These are phyloP conservation scores for Chydorus sphaericus DNA, from an alignment of 2,888 invertebrate species.

Conservation along the genomic window DNA sequence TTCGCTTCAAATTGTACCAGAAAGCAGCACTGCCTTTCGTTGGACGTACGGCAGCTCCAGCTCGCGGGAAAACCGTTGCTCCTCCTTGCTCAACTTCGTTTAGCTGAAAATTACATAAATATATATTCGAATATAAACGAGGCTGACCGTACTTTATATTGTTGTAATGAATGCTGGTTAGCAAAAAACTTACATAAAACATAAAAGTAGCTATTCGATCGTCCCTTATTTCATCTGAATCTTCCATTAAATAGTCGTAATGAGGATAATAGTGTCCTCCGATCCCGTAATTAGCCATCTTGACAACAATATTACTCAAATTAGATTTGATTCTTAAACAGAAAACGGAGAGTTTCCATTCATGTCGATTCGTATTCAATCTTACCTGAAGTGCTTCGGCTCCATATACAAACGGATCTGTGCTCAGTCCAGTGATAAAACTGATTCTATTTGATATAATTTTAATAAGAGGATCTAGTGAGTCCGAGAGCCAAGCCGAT, in stretches of 20 bases:
- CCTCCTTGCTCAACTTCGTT: slow-evolving; percentile 23
- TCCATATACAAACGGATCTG: slow-evolving; percentile 20
- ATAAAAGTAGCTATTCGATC: slow-evolving; percentile 16
- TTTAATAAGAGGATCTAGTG: slow-evolving; percentile 20
- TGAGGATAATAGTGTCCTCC: slow-evolving; percentile 34
- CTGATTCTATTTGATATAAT: slow-evolving; percentile 22
- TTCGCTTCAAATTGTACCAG: slow-evolving; percentile 32
- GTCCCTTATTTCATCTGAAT: slow-evolving; percentile 20
- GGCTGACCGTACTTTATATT: too few species aligned
- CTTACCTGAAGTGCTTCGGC: slow-evolving; percentile 24
- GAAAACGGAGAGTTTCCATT: background rate
- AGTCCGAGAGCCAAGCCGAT: slow-evolving; percentile 27
- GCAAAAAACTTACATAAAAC: slow-evolving; percentile 4
- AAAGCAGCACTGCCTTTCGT: slow-evolving; percentile 30
- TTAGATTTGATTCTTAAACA: too few species aligned
- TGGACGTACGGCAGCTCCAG: slow-evolving; percentile 23
- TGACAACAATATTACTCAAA: background rate
- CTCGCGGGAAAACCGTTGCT: slow-evolving; percentile 25
- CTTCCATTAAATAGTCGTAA: slow-evolving; percentile 21
- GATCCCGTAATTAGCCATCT: slow-evolving; percentile 33
- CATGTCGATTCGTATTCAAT: background rate
- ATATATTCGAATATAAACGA: too few species aligned
- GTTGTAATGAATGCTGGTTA: too few species aligned
- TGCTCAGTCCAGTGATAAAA: slow-evolving; percentile 25
- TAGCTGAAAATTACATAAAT: too few species aligned